phyloP scores from a whole-genome alignment of 2,888 invertebrate genomes.

The Chironomus riparius region DNA sequence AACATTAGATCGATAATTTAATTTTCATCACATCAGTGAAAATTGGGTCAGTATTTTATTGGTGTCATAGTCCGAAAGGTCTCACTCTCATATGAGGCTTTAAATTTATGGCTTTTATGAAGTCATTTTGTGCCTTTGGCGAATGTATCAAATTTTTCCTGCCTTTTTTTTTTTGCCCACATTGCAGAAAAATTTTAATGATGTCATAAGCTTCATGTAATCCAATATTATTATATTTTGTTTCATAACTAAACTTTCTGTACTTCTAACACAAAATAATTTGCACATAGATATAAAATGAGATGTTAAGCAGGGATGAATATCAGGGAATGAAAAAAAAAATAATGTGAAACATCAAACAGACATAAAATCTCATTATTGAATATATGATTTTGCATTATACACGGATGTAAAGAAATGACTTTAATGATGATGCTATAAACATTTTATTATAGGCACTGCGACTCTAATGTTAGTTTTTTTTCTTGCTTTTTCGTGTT shows the following conservation, averaged over 20 bases:
- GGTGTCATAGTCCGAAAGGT: too few relatives aligned
- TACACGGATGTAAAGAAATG: background rate
- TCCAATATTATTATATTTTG: background rate
- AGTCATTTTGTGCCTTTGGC: background rate
- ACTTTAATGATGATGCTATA: background rate
- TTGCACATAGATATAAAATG: background rate
- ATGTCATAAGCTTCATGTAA: conserved; percentile 8
- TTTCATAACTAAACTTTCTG: background rate
- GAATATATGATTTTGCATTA: conserved; percentile 5
- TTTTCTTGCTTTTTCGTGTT: too few relatives aligned
- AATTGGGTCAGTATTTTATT: too few relatives aligned
- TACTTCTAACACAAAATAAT: too few relatives aligned
- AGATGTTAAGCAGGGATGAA: background rate
- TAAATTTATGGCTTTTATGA: background rate
- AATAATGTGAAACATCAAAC: conserved; percentile 26
- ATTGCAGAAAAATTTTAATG: background rate
- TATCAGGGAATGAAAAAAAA: background rate
- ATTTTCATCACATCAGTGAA: background rate
- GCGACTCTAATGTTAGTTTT: too few relatives aligned
- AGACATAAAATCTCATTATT: conserved; percentile 21
- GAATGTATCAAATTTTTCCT: background rate
- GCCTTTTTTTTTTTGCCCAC: background rate
- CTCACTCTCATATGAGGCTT: background rate
- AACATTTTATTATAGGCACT: background rate
- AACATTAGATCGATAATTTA: background rate